Conservation (phyloP, 2,797 vertebrate species). For the Scleropages formosus region DNA sequence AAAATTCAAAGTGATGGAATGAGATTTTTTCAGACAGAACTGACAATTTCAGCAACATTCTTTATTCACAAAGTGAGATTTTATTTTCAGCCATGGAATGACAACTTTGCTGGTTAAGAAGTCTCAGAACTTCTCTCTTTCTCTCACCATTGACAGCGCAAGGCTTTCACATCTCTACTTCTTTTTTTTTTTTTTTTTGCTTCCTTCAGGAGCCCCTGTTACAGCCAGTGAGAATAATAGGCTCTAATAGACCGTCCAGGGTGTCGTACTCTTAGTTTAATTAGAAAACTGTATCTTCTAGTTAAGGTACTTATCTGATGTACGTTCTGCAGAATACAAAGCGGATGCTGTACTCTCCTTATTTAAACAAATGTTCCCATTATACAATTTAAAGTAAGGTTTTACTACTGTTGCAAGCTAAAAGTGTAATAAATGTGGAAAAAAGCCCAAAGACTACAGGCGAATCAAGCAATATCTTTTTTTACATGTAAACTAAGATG, state of each 20-base stretch:
- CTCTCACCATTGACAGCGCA: neutral
- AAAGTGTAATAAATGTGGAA: constrained; percentile 19
- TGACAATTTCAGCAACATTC: neutral
- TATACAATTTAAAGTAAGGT: constrained; percentile 1
- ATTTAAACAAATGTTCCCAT: constrained; percentile 7
- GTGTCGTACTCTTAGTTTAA: constrained; percentile 27
- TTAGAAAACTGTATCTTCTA: constrained; percentile 45
- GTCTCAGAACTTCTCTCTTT: constrained; percentile 35
- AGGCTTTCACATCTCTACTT: too few species aligned
- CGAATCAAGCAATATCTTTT: neutral
- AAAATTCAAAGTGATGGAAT: constrained; percentile 7
- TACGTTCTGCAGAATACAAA: constrained; percentile 34
- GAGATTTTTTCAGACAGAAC: neutral
- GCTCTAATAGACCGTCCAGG: constrained; percentile 16
- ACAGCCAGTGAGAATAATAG: constrained; percentile 24
- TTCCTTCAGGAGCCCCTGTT: neutral
- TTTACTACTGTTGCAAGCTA: constrained; percentile 30
- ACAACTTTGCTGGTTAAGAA: constrained; percentile 14
- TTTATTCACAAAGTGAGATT: constrained; percentile 2
- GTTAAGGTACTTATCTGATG: constrained; percentile 31
- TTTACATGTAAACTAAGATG: neutral
- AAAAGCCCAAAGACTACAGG: neutral
- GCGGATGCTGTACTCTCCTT: constrained; percentile 36
- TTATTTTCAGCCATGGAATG: neutral
- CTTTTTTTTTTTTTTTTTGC: neutral